Base-by-base conservation (phyloP, 2,113 vertebrate species). In the Serilophus lunatus region DNA sequence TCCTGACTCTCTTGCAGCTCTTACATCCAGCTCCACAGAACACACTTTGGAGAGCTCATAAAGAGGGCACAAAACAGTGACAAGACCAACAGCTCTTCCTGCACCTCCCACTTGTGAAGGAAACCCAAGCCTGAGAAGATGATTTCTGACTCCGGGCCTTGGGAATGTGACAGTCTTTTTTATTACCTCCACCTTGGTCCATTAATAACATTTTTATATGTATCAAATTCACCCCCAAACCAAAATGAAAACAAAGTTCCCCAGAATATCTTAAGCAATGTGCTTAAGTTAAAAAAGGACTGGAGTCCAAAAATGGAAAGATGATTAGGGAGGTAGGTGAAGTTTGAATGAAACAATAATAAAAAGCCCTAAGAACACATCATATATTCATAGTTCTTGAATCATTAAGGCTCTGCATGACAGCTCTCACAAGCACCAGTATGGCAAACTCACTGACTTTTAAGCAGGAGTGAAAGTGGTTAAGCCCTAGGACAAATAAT, bases 381-480 rank as follows among this genome's bases (percentile, higher is more conserved):
- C 92, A 82, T 92, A 95, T 95, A 96, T 96, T 95, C 95, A 82
- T 60, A 92, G 82, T 82, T 93, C 56, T n/a, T 12, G 49, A 97
- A 90, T 96, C 60, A 69, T 96, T 96, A 97, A 93, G 95, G 87
- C 71, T 92, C 86, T 83, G 72, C 86, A 84, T 81, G 96, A 96
- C 47, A 33, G 93, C 86, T 96, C 94, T 95, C 77, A 35, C 26
- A 77, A 91, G 90, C 93, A 77, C 88, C 49, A 16, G 82, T 86
- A 97, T 36, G 88, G 96, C 95, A 97, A 96, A 91, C 65, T 95
- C 83, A 56, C 79, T 84, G 76, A 84, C 89, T 97, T 97, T 97
- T 91, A 95, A 97, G 94, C 95, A 97, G 88, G 57, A 98, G 96
- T 97, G 95, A 97, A 97, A 98, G 95, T 90, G 71, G 88, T 93